Conservation (phyloP, 2,797 vertebrate species). For the Urocyon cinereoargenteus region DNA sequence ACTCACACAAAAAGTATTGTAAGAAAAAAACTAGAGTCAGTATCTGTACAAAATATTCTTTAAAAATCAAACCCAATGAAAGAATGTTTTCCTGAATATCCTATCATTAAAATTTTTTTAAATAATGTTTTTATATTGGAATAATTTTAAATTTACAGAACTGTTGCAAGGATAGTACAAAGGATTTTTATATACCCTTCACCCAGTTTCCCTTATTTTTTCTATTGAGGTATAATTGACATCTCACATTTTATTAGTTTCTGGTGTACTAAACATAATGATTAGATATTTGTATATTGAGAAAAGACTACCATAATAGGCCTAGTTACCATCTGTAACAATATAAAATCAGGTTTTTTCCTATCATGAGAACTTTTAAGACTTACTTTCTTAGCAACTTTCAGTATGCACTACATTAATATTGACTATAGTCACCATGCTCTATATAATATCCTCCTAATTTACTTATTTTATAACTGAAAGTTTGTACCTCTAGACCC, state of each 20-base stretch:
- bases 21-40: not conserved
- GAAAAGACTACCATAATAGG: not conserved
- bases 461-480: not conserved
- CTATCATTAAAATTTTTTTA: not conserved
- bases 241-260: not conserved
- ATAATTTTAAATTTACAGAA: not conserved
- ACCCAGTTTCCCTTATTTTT: not conserved
- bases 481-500: not conserved
- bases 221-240: not conserved
- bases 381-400: not conserved
- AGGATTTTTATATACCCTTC: not conserved
- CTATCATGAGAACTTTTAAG: not conserved
- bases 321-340: not conserved
- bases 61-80: not conserved
- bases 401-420: not conserved
- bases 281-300: not conserved
- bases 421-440: not conserved
- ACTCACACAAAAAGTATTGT: not conserved
- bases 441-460: not conserved
- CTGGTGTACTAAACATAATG: not conserved
- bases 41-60: constrained; percentile 36
- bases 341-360: not conserved
- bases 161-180: not conserved
- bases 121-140: not conserved
- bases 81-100: not conserved